A percentile compares a stretch with the other conserved stretches of the same genome.
Evolutionary conservation across 1,140 invertebrate genomes (phyloP).

Genomic region (Caerostris extrusa): DNA sequence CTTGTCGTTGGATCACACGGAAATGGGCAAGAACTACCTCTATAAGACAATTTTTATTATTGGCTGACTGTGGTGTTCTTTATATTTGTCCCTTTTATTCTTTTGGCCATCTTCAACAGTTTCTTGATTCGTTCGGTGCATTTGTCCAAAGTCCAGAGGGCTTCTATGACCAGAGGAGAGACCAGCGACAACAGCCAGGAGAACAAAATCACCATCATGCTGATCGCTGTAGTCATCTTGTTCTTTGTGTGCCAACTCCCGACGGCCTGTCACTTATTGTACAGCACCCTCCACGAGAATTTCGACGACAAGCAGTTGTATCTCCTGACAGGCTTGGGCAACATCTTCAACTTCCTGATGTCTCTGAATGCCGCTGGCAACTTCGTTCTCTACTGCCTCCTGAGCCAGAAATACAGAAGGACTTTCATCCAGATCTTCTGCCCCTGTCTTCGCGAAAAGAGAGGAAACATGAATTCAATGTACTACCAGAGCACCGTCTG

Average conservation of each 20-base stretch:
- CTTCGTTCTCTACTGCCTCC: constrained; percentile 89
- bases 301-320: constrained; percentile 79
- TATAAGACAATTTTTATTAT: constrained; percentile 86
- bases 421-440: constrained; percentile 87
- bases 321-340: constrained; percentile 84
- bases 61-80: constrained; percentile 87
- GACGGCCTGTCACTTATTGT: constrained; percentile 84
- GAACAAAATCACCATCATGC: constrained; percentile 88
- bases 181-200: constrained; percentile 83
- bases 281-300: constrained; percentile 82
- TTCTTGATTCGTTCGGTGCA: constrained; percentile 87
- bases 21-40: constrained; percentile 83
- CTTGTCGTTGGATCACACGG: constrained; percentile 61
- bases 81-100: constrained; percentile 86
- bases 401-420: constrained; percentile 89
- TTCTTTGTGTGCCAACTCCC: constrained; percentile 89
- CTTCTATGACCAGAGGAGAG: constrained; percentile 83
- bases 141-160: constrained; percentile 83
- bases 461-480: constrained; percentile 63
- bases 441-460: constrained; percentile 80
- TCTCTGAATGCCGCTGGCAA: constrained; percentile 88
- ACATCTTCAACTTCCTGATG: constrained; percentile 88
- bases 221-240: constrained; percentile 88
- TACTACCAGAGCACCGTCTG: constrained; percentile 73
- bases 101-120: constrained; percentile 88